Conservation (phyloP, 2,113 vertebrate genomes). For the Chiloscyllium plagiosum region DNA sequence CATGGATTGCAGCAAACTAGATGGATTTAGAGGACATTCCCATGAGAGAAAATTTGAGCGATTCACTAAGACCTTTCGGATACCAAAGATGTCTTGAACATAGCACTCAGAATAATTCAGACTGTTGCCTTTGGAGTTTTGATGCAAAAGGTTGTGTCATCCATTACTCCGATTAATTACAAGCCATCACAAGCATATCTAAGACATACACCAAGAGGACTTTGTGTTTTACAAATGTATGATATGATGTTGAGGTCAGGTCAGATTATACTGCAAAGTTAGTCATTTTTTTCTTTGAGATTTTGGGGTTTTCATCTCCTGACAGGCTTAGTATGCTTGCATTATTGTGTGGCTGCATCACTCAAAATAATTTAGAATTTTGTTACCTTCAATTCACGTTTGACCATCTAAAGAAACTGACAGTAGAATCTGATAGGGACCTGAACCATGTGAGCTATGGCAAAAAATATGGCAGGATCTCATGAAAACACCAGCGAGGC, state of each 20-base stretch:
- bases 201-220: background rate
- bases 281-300: background rate
- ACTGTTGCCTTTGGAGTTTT: background rate
- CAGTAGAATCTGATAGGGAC: no score
- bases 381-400: background rate
- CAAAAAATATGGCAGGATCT: no score
- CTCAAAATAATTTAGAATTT: background rate
- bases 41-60: background rate
- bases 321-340: background rate
- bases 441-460: no score
- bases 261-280: background rate
- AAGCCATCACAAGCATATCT: background rate
- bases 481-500: no score
- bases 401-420: background rate
- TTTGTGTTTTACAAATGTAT: background rate
- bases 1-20: background rate
- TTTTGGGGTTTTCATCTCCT: background rate
- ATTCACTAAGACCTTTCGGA: background rate
- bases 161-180: background rate
- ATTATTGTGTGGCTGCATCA: background rate
- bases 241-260: background rate
- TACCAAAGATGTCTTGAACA: background rate
- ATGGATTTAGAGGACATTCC: background rate
- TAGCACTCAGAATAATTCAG: background rate
- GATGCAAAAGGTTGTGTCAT: background rate